These are phyloP conservation scores for Phymorhynchus buccinoides DNA, from an alignment of 1,140 invertebrate genomes.

Conservation along the genomic window DNA sequence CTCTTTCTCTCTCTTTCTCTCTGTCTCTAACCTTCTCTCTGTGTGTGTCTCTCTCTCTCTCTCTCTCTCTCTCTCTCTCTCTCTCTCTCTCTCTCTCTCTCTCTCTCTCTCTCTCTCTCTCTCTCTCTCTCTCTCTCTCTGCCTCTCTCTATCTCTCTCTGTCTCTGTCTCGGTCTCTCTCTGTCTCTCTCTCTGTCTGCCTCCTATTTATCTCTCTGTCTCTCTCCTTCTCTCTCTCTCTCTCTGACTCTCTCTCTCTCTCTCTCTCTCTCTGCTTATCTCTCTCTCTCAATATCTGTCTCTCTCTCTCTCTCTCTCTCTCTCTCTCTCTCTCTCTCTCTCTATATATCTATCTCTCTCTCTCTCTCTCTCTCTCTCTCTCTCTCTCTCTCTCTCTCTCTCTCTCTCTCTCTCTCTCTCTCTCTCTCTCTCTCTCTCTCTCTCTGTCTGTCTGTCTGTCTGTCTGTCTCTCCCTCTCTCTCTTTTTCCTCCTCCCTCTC, in stretches of 20 bases:
- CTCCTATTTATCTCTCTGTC: too few species aligned
- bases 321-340: not conserved
- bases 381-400: not conserved
- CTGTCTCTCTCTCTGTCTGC: too few species aligned
- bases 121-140: conserved; percentile 30
- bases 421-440: not conserved
- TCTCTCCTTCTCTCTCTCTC: not conserved
- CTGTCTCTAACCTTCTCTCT: not conserved
- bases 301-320: conserved; percentile 13
- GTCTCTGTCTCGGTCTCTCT: too few species aligned
- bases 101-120: conserved; percentile 38
- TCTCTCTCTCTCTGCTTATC: conserved; percentile 14
- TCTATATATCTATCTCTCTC: not conserved
- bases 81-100: conserved; percentile 16
- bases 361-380: conserved; percentile 1
- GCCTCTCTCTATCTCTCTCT: not conserved
- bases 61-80: not conserved
- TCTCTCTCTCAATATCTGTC: not conserved
- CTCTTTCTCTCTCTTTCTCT: not conserved
- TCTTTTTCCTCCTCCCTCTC: not conserved
- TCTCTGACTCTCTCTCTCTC: not conserved
- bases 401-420: not conserved
- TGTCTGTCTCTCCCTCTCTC: not conserved
- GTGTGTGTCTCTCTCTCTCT: not conserved
- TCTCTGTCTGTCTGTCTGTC: not conserved